Conservation (phyloP, 2,797 vertebrate genomes). For the Neosalanx taihuensis region DNA sequence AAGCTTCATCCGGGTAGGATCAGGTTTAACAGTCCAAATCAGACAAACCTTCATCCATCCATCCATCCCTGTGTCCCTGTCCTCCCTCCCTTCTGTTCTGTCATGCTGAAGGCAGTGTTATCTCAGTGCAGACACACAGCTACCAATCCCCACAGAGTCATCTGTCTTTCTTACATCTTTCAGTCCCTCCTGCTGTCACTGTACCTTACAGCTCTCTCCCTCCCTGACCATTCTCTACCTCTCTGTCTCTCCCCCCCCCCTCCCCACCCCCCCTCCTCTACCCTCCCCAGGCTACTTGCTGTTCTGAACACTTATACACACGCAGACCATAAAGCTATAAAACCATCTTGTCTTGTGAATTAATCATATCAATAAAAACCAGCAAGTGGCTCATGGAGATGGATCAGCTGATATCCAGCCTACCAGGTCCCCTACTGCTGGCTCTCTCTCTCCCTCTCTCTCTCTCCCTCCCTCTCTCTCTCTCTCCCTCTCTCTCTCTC, state of each 20-base stretch:
- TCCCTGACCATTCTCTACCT: not conserved
- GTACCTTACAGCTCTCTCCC: not conserved
- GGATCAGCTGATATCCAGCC: slow-evolving; percentile 38
- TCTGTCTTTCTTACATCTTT: not conserved
- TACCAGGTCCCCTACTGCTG: slow-evolving; percentile 3
- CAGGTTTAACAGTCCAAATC: no score
- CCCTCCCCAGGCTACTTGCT: not conserved
- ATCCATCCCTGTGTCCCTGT: not conserved
- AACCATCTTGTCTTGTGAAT: slow-evolving; percentile 15
- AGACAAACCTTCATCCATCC: no score
- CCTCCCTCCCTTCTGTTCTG: not conserved
- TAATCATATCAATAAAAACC: slow-evolving; percentile 25
- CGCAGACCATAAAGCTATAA: not conserved
- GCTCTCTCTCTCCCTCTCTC: not conserved
- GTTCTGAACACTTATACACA: not conserved
- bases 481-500: not conserved
- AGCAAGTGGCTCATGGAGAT: slow-evolving; percentile 18
- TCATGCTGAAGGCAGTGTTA: not conserved
- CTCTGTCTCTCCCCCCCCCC: not conserved
- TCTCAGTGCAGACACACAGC: not conserved
- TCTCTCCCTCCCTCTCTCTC: not conserved
- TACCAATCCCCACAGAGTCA: not conserved
- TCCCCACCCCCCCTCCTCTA: not conserved
- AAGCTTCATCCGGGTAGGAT: no score
- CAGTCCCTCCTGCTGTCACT: not conserved